Percentiles rank a stretch among this genome's conserved stretches.
Evolutionary conservation across 2,888 invertebrate species (phyloP).

Genomic region (Agrochola macilenta): DNA sequence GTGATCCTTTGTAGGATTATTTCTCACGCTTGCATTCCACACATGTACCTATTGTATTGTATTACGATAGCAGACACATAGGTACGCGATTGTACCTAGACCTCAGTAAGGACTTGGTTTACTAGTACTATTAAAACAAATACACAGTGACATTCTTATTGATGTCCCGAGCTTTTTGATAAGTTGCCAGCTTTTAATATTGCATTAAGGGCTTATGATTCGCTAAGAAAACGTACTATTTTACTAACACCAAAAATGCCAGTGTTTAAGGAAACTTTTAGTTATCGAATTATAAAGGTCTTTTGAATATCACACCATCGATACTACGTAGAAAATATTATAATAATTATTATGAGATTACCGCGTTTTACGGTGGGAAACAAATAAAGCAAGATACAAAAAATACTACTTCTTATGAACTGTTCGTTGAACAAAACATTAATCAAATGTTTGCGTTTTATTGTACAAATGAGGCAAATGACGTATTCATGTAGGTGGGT

Average conservation of each 20-base stretch:
- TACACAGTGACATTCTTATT: background rate
- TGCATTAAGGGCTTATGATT: too few relatives aligned
- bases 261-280: background rate
- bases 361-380: background rate
- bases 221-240: too few relatives aligned
- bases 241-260: background rate
- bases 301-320: background rate
- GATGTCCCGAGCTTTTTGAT: background rate
- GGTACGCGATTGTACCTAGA: background rate
- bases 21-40: slow-evolving; percentile 43
- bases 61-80: background rate
- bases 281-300: background rate
- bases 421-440: slow-evolving; percentile 29
- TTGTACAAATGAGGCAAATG: slow-evolving; percentile 37
- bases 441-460: slow-evolving; percentile 44
- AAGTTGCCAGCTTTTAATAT: background rate
- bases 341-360: background rate
- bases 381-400: background rate
- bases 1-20: slow-evolving; percentile 12
- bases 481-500: slow-evolving; percentile 32
- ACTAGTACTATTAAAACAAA: background rate
- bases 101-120: background rate
- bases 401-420: background rate
- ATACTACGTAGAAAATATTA: background rate
- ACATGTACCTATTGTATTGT: slow-evolving; percentile 15